Conservation (phyloP, 2,113 vertebrate genomes). For the Neodon shergylaensis region DNA sequence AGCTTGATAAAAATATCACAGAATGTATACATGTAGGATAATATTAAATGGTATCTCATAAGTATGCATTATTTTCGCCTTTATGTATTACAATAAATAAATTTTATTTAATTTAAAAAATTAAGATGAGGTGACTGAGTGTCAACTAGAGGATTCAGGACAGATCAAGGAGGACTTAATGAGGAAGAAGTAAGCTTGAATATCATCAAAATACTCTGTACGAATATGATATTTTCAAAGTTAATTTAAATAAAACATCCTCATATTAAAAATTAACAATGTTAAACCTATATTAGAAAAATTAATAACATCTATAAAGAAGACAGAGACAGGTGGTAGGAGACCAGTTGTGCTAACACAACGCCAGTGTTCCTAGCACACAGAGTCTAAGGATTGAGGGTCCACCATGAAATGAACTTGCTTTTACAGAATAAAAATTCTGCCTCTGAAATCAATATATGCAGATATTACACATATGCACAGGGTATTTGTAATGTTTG, state of each 20-base stretch:
- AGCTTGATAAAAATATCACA: neutral
- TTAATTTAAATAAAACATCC: neutral
- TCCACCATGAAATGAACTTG: neutral
- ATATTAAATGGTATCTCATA: neutral
- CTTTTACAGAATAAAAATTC: neutral
- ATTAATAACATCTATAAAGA: neutral
- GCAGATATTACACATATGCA: neutral
- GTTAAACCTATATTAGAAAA: neutral
- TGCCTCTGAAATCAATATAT: neutral
- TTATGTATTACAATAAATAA: neutral
- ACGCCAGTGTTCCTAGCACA: neutral
- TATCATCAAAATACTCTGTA: neutral
- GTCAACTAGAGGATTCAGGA: neutral
- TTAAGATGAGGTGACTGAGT: neutral
- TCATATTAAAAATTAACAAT: neutral
- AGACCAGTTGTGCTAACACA: fast-evolving
- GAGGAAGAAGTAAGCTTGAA: too few relatives aligned
- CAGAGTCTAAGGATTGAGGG: too few relatives aligned
- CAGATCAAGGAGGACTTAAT: neutral
- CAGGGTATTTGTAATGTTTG: neutral
- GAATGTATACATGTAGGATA: neutral
- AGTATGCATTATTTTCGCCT: too few relatives aligned
- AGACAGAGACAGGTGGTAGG: neutral
- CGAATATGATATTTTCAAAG: neutral
- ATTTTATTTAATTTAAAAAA: neutral